These are phyloP conservation scores for Cepphus grylle DNA, from an alignment of 2,113 vertebrate species.

Conservation along the genomic window DNA sequence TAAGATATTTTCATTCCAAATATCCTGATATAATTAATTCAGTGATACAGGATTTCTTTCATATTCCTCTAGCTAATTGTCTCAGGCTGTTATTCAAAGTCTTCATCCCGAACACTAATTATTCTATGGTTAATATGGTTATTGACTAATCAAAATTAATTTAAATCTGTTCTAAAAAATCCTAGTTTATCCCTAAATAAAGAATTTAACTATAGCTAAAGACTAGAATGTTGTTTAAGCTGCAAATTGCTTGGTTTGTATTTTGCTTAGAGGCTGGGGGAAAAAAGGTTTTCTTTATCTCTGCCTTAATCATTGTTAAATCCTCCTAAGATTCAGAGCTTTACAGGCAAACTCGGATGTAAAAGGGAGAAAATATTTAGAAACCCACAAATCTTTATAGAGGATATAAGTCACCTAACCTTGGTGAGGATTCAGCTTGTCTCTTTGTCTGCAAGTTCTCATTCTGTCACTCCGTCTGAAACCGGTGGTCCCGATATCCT, in stretches of 20 bases:
- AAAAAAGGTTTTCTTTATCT: background rate
- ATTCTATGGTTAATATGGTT: background rate
- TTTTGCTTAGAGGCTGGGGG: background rate
- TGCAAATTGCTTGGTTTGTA: background rate
- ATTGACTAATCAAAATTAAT: background rate
- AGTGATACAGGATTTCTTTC: background rate
- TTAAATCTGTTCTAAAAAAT: background rate
- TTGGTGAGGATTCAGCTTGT: background rate
- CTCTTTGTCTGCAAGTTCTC: background rate
- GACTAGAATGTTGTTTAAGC: background rate
- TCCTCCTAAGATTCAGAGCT: background rate
- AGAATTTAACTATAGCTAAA: background rate
- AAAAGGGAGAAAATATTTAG: background rate
- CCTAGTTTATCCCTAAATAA: background rate
- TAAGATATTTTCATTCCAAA: background rate
- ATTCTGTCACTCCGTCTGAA: slow-evolving; percentile 3
- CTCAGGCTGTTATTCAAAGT: background rate
- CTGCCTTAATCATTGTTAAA: slow-evolving; percentile 23
- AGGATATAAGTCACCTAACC: background rate
- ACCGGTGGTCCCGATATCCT: background rate
- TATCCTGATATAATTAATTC: background rate
- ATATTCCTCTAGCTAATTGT: background rate
- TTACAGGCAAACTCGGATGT: background rate
- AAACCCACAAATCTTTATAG: background rate
- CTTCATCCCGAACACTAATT: background rate